Percentiles rank a stretch among this genome's conserved stretches.
phyloP scores from a whole-genome alignment of 1,140 invertebrate genomes.

The Drosophila mauritiana region DNA sequence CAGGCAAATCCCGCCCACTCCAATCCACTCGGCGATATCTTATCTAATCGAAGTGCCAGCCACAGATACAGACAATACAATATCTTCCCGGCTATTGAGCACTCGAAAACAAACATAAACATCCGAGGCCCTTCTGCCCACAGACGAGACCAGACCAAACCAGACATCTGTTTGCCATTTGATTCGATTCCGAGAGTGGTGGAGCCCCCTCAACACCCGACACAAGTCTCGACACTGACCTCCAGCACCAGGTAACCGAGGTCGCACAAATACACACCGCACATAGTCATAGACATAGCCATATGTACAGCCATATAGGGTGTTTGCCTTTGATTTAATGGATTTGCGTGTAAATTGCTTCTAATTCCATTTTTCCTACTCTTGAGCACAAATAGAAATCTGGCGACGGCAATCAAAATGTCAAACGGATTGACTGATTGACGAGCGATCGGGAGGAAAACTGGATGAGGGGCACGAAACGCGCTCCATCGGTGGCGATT shows the following conservation, averaged over 20 bases:
- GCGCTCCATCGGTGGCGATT: slow-evolving; percentile 24
- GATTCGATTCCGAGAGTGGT: slow-evolving; percentile 23
- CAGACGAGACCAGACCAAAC: slow-evolving; percentile 17
- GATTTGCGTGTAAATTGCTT: slow-evolving; percentile 67
- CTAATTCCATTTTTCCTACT: slow-evolving; percentile 46
- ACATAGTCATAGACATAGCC: neutral
- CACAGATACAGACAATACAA: slow-evolving; percentile 27
- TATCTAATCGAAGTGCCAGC: slow-evolving; percentile 47
- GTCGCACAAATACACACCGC: slow-evolving; percentile 33
- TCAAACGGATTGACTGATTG: slow-evolving; percentile 64
- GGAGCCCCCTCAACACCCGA: slow-evolving; percentile 8
- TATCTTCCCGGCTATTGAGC: slow-evolving; percentile 6
- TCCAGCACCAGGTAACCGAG: slow-evolving; percentile 54
- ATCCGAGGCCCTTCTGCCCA: slow-evolving; percentile 20
- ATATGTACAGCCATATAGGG: slow-evolving; percentile 18
- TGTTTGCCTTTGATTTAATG: slow-evolving; percentile 55
- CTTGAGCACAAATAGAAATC: slow-evolving; percentile 51
- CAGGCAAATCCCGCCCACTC: slow-evolving; percentile 17
- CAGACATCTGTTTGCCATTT: slow-evolving; percentile 49
- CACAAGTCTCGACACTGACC: slow-evolving; percentile 61
- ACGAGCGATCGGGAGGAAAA: slow-evolving; percentile 52
- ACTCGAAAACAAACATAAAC: slow-evolving; percentile 34
- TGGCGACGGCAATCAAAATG: slow-evolving; percentile 65
- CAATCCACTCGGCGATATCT: slow-evolving; percentile 18
- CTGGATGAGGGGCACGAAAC: slow-evolving; percentile 13